phyloP scores from a whole-genome alignment of 2,113 vertebrate genomes.

The Zosterops lateralis region DNA sequence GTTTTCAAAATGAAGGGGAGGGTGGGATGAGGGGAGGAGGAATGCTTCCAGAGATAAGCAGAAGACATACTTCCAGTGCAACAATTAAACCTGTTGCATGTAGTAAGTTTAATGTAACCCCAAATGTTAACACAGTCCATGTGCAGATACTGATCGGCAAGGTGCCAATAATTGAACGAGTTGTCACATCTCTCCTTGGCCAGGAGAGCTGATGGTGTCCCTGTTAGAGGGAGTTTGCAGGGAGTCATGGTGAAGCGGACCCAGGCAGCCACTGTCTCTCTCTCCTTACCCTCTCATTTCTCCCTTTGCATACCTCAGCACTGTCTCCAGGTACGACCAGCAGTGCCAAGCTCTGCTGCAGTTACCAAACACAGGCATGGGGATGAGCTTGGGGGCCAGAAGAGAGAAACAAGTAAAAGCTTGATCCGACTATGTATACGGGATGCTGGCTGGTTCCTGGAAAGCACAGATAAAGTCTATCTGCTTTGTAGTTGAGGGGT shows the following conservation, averaged over 20 bases:
- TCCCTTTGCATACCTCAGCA: accelerated
- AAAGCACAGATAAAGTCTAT: neutral
- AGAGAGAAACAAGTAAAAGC: neutral
- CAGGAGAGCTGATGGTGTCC: neutral
- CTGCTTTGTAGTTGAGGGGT: neutral
- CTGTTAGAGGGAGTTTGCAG: neutral
- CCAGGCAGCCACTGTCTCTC: neutral
- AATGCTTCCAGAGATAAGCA: neutral
- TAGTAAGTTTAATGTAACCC: neutral
- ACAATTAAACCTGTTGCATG: neutral
- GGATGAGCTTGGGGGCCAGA: neutral
- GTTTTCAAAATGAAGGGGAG: neutral
- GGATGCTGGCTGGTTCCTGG: neutral
- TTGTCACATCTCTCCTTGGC: neutral
- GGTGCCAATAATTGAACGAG: accelerated
- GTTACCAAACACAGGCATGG: neutral
- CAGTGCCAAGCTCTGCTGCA: neutral
- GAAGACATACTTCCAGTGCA: neutral
- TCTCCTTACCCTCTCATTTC: neutral
- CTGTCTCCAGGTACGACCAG: neutral
- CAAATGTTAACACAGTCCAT: neutral
- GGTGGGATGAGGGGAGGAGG: neutral
- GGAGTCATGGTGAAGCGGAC: neutral
- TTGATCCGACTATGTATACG: neutral
- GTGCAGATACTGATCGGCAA: neutral